Evolutionary conservation across 2,888 invertebrate species (phyloP), one percentile per base, ranked within the genome.

Genomic region (Lepidonotus clava): DNA sequence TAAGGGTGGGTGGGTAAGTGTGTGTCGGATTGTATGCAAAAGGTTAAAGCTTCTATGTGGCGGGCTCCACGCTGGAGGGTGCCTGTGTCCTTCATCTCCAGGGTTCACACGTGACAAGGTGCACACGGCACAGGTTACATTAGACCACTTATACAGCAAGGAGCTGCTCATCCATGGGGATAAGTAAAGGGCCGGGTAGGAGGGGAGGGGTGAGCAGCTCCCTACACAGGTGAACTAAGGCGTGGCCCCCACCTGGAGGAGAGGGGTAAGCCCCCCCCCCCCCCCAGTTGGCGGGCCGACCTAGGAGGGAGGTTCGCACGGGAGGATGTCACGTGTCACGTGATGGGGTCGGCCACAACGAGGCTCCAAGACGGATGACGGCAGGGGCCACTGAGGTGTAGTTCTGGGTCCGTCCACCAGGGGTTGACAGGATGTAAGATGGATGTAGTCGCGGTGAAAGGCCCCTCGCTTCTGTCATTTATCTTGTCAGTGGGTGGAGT

Each of bases 381-480:
- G 38, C 24, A 38, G 34, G 21, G 4, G 34, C n/a, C 38, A 34
- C 36, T 34, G 71, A 71, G 21, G 71, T 14, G 36, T 71, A 36
- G 71, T 71, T 34, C 36, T 18, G 71, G 4, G 71, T 0, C 36
- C 38, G 38, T 34, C 71, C 51, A 80, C 80, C 46, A 80, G 41
- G 80, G 28, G 1, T n/a, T 80, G 80, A 80, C 80, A 80, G 46
- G 80, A 14, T 41, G 80, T 71, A 36, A 77, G 80, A 80, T 80
- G 80, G 80, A 80, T 80, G 80, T 14, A 5, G 6, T 41, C 1
- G 24, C 80, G 80, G 80, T 80, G 41, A 80, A 80, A 80, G 80
- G 80, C 80, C 51, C 51, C 80, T 24, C 51, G 46, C 80, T 80
- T 41, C 51, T 80, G 80, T 80, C 80, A 80, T 80, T 80, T 80